Evolutionary conservation across 1,140 invertebrate species (phyloP), one percentile per base, ranked within the genome.

Genomic region (Aplysia californica): DNA sequence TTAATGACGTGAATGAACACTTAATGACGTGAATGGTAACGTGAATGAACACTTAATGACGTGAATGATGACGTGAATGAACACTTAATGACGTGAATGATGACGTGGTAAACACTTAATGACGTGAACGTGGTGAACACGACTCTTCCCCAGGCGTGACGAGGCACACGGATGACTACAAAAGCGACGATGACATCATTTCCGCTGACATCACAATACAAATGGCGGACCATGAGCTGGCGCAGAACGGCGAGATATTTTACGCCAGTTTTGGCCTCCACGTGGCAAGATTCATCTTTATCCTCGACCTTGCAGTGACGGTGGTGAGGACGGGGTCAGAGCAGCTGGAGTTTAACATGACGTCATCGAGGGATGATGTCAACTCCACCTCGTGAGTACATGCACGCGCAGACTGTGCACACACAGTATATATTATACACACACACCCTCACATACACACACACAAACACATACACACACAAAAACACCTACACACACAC

Each of bases 161-260:
- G 3, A 76, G 84, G 39, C 35, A 78, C 18, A 70, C 50, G 10
- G 77, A 50, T 15, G 75, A 71, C 3, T 55, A 77, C 20, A 15
- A 3, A 10, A 58, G 69, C 10, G 78, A 68, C n/a, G 87, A 88
- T 73, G 77, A 88, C 76, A 55, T 44, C 21, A 68, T 86, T n/a
- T 29, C 59, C 3, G 26, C 85, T 6, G 82, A 84, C 59, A 58
- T 85, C 38, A 78, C 80, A 33, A 23, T 87, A 1, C 76, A 82
- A 56, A 74, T 88, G 69, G 76, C 78, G 21, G 87, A 88, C 75
- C 76, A 77, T 50, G 33, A 50, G 23, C 31, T 65, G 10, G 78
- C 79, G 23, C 44, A 50, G 4, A 26, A 81, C 18, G 55, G 50
- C 21, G 64, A 79, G 20, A 56, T n/a, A 15, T 65, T 81, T 36